phyloP scores from a whole-genome alignment of 2,797 vertebrate genomes.

The Poecilia wingei region DNA sequence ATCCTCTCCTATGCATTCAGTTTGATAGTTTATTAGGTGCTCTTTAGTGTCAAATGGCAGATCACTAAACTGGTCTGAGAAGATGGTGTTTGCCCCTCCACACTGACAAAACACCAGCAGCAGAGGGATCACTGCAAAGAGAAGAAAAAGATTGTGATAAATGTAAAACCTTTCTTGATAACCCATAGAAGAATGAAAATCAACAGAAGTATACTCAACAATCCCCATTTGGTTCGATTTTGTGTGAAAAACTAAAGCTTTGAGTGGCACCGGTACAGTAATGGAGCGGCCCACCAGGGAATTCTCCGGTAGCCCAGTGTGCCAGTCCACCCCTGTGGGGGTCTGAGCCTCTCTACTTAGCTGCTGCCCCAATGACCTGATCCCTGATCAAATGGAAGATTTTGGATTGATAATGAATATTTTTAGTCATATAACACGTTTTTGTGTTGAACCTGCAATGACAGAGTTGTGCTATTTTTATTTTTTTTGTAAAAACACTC shows the following conservation, averaged over 20 bases:
- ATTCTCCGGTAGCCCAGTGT: no score
- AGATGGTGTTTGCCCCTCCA: conserved; percentile 72
- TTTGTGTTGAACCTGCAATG: not conserved
- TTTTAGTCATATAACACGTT: not conserved
- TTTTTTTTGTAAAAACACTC: not conserved
- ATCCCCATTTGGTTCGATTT: not conserved
- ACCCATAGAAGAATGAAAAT: not conserved
- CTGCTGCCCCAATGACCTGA: no score
- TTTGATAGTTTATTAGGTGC: conserved; percentile 87
- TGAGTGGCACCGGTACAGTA: no score
- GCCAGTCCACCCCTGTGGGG: no score
- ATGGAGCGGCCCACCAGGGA: no score
- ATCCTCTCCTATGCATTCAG: conserved; percentile 88
- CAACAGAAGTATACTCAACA: not conserved
- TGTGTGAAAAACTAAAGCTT: not conserved
- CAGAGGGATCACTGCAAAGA: conserved; percentile 85
- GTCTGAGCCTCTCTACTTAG: no score
- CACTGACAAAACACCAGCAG: conserved; percentile 86
- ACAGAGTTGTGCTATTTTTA: not conserved
- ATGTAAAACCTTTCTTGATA: not conserved
- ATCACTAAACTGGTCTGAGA: conserved; percentile 82
- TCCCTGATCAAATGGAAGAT: no score
- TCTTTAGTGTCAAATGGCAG: conserved; percentile 82
- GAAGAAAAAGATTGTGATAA: conserved; percentile 10
- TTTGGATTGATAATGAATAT: not conserved